phyloP scores from a whole-genome alignment of 1,140 invertebrate species.

The Lysiphlebus fabarum region DNA sequence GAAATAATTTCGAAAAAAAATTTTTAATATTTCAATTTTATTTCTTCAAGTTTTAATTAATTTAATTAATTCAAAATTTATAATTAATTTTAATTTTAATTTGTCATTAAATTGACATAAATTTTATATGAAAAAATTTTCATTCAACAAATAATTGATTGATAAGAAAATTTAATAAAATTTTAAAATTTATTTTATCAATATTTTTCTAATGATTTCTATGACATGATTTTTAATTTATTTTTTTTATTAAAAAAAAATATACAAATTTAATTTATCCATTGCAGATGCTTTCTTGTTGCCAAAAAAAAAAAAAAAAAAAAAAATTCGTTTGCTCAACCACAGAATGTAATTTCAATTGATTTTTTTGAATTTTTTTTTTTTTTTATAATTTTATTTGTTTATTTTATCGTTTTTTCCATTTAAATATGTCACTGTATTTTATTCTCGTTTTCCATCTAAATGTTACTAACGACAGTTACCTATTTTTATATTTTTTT shows the following conservation, averaged over 20 bases:
- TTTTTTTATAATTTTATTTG: constrained; percentile 4
- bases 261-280: constrained; percentile 10
- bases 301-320: too few relatives aligned
- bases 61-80: too few relatives aligned
- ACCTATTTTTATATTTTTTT: constrained; percentile 7
- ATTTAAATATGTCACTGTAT: background rate
- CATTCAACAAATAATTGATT: too few relatives aligned
- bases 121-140: too few relatives aligned
- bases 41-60: too few relatives aligned
- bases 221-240: background rate
- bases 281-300: constrained; percentile 11
- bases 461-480: constrained; percentile 15
- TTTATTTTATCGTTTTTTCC: background rate
- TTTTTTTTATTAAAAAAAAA: constrained; percentile 1
- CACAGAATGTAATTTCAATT: background rate
- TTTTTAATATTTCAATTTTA: too few relatives aligned
- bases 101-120: too few relatives aligned
- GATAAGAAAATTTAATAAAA: too few relatives aligned
- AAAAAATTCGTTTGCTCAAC: constrained; percentile 3
- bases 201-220: too few relatives aligned
- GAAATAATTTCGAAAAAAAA: too few relatives aligned
- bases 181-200: too few relatives aligned
- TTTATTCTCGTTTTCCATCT: constrained; percentile 15
- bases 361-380: background rate
- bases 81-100: too few relatives aligned